phyloP scores from a whole-genome alignment of 2,113 vertebrate genomes.

The Albula glossodonta region DNA sequence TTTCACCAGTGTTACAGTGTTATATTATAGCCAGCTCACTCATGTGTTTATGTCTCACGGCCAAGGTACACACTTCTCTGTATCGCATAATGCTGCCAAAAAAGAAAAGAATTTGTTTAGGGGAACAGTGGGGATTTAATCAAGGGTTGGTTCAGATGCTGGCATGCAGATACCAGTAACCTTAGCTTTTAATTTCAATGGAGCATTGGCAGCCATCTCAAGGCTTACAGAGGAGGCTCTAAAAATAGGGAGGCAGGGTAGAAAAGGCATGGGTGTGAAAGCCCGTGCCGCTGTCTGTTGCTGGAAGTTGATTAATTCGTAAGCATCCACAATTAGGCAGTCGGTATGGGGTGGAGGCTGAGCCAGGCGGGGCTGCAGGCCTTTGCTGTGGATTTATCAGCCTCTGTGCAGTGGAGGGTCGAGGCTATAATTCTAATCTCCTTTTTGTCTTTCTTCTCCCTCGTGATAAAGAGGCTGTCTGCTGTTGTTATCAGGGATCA shows the following conservation, averaged over 20 bases:
- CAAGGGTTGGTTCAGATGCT: not conserved
- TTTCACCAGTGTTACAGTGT: not conserved
- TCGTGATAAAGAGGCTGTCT: conserved; percentile 41
- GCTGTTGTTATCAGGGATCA: conserved; percentile 45
- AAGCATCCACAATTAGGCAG: not conserved
- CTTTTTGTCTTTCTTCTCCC: conserved; percentile 40
- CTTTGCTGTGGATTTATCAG: conserved; percentile 40
- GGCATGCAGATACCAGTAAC: not conserved
- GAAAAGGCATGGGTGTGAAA: not conserved
- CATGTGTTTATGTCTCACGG: not conserved
- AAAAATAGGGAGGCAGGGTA: not conserved
- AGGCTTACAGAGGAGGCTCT: not conserved
- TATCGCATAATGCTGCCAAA: not conserved
- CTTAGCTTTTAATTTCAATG: not conserved
- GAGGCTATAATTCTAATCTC: conserved; percentile 48
- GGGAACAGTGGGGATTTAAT: not conserved
- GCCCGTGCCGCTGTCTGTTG: not conserved
- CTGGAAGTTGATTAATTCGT: conserved; percentile 2
- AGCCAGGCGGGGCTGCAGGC: conserved; percentile 2
- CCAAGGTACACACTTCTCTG: not conserved
- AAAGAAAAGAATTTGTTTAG: not conserved
- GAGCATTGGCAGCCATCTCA: not conserved
- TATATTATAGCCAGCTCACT: not conserved
- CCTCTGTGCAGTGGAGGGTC: conserved; percentile 34
- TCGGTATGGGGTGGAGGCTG: not conserved